Evolutionary conservation across 2,797 vertebrate species (phyloP).

Genomic region (Mycteria americana): DNA sequence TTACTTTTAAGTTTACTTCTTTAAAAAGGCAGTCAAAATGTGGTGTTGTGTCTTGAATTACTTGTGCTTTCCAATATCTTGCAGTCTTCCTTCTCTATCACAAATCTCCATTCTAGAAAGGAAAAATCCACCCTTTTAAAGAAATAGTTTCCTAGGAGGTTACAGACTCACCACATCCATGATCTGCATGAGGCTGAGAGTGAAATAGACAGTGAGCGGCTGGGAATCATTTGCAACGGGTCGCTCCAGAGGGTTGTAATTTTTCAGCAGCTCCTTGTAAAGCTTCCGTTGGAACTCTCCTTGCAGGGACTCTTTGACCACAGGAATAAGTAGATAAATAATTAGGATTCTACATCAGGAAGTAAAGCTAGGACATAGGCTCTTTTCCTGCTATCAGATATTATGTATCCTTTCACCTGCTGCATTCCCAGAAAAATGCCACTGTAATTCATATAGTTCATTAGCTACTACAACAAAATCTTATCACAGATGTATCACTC

Average conservation of each 20-base stretch:
- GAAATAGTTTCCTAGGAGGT: background rate
- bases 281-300: constrained; percentile 96
- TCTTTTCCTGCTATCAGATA: background rate
- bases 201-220: constrained; percentile 88
- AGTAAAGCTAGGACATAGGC: background rate
- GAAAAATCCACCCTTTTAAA: background rate
- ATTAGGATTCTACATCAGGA: background rate
- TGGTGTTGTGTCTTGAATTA: background rate
- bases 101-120: background rate
- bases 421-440: background rate
- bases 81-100: background rate
- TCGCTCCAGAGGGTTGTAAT: constrained; percentile 95
- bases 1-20: background rate
- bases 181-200: constrained; percentile 92
- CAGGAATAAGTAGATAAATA: background rate
- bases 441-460: background rate
- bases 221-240: constrained; percentile 94
- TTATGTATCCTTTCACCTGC: background rate
- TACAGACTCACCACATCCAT: constrained; percentile 92
- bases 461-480: background rate
- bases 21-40: background rate
- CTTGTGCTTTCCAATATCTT: background rate
- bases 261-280: constrained; percentile 91
- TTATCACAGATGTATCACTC: background rate
- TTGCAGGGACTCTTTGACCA: constrained; percentile 85